These are phyloP conservation scores for Hipparchia sbordonii DNA, from an alignment of 2,888 invertebrate species.

Conservation along the genomic window DNA sequence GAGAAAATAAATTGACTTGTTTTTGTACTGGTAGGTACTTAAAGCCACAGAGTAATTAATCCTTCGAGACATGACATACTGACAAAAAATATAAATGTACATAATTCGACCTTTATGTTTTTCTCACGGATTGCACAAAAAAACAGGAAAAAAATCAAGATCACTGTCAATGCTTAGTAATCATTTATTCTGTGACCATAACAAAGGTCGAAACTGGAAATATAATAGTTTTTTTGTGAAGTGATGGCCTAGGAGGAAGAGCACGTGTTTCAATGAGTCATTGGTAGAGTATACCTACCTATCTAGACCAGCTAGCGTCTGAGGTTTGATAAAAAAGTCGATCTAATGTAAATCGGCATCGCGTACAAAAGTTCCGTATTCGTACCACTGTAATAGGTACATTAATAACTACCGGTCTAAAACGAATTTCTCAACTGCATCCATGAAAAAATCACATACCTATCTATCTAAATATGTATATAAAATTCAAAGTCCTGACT, in stretches of 20 bases:
- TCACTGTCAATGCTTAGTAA: conserved; percentile 66
- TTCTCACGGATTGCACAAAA: conserved; percentile 5
- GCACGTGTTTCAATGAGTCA: not conserved
- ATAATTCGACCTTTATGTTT: conserved; percentile 24
- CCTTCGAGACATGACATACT: not conserved
- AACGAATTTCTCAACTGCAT: no score
- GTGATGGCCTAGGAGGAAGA: not conserved
- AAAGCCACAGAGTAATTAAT: no score
- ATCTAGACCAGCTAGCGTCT: not conserved
- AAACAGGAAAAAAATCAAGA: conserved; percentile 64
- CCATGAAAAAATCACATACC: no score
- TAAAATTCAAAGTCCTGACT: no score
- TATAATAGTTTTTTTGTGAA: conserved; percentile 10
- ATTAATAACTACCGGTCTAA: no score
- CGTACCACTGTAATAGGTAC: no score
- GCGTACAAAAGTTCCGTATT: no score
- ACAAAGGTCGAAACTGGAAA: conserved; percentile 42
- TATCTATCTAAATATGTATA: no score
- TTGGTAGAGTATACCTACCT: not conserved
- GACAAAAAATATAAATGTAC: not conserved
- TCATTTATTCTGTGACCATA: conserved; percentile 56
- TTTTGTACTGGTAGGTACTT: no score
- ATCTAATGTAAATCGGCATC: no score
- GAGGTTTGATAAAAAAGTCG: no score
- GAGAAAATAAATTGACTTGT: no score